Evolutionary conservation across 2,888 invertebrate genomes (phyloP).

Genomic region (Stenurella melanura): DNA sequence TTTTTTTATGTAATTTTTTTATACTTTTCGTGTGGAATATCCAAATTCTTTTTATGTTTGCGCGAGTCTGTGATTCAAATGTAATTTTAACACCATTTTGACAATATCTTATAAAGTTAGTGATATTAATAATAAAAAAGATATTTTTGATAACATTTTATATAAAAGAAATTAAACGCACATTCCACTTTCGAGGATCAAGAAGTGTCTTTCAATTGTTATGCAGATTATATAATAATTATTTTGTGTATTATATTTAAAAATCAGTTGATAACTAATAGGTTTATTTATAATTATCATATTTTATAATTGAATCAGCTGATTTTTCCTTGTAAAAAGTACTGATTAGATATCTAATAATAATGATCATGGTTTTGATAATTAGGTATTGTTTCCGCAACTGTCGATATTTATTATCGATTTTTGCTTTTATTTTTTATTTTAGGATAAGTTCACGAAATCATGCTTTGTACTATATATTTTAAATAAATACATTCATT

Average conservation of each 20-base stretch:
- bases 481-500: conserved; percentile 62
- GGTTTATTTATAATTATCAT: conserved; percentile 54
- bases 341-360: conserved; percentile 69
- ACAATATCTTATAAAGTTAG: conserved; percentile 54
- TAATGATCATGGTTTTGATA: conserved; percentile 52
- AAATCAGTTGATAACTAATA: conserved; percentile 55
- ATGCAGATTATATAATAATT: conserved; percentile 52
- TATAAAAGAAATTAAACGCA: conserved; percentile 44
- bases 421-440: conserved; percentile 54
- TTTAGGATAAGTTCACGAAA: conserved; percentile 54
- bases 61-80: conserved; percentile 68
- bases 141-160: conserved; percentile 58
- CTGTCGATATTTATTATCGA: conserved; percentile 47
- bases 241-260: conserved; percentile 54
- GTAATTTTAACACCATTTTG: conserved; percentile 57
- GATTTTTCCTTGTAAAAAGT: conserved; percentile 70
- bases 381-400: conserved; percentile 53
- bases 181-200: conserved; percentile 57
- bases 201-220: conserved; percentile 61
- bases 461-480: conserved; percentile 68
- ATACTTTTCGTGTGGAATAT: conserved; percentile 45
- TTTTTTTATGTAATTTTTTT: conserved; percentile 35
- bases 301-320: conserved; percentile 57
- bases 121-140: conserved; percentile 54
- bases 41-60: conserved; percentile 53